phyloP scores from a whole-genome alignment of 2,888 invertebrate genomes.

The Epicampocera succincta region DNA sequence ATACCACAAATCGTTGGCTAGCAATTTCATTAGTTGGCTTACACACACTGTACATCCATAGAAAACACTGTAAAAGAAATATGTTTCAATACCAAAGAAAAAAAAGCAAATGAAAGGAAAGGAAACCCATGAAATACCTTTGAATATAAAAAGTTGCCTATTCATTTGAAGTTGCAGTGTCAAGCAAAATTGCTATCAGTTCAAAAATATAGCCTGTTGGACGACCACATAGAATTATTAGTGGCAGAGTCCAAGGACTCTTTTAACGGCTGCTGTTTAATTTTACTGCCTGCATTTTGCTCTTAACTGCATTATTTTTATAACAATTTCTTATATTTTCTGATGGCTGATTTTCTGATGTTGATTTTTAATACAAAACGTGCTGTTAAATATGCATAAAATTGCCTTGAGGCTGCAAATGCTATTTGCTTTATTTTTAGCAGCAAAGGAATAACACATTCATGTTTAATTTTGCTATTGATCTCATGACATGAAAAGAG shows the following conservation, averaged over 20 bases:
- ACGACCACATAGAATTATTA: not conserved
- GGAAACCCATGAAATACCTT: conserved; percentile 40
- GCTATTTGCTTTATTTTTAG: not conserved
- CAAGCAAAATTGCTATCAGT: not conserved
- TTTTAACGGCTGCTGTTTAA: not conserved
- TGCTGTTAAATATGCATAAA: conserved; percentile 64
- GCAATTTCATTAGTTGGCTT: conserved; percentile 56
- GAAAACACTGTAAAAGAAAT: conserved; percentile 14
- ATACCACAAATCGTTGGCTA: conserved; percentile 66
- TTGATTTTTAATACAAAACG: conserved; percentile 66
- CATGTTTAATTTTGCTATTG: conserved; percentile 29
- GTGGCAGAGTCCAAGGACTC: not conserved
- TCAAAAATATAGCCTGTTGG: not conserved
- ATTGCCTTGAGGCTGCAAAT: conserved; percentile 52
- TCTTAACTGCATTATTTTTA: conserved; percentile 2
- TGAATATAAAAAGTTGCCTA: conserved; percentile 40
- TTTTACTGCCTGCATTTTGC: not conserved
- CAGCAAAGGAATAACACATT: not conserved
- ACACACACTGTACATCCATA: not conserved
- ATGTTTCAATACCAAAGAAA: no score
- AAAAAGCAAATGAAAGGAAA: no score
- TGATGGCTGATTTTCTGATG: conserved; percentile 54
- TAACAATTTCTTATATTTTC: conserved; percentile 3
- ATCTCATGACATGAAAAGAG: not conserved
- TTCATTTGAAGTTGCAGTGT: conserved; percentile 33